Base-by-base conservation (phyloP, 2,113 vertebrate species). In the Tachysurus vachellii region DNA sequence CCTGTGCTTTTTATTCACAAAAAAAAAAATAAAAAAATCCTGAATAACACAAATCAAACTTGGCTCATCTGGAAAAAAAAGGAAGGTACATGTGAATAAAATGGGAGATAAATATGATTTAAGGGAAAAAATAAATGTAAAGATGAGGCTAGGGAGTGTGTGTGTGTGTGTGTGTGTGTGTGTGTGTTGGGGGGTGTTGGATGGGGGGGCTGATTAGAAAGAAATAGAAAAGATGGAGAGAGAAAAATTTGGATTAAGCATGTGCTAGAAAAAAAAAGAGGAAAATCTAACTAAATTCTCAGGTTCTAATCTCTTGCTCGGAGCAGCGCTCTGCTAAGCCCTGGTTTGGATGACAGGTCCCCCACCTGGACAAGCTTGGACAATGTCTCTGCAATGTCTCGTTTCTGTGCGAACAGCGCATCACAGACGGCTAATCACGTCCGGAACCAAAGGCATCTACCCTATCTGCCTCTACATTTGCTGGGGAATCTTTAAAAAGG, bases 291-390 rank as follows among this genome's bases (percentile, higher is more conserved):
- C 68, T 50, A 61, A 92, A 93, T 94, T 93, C 92, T 90, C 82
- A 91, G 94, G 93, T 94, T 92, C 93, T 95, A 95, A 96, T 96
- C 95, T 95, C 93, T 94, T 28, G 92, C 94, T 95, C 89, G 86
- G 90, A 95, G 94, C 94, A 36, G 93, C 88, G 93, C 94, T 89
- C 92, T 87, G 92, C 94, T 95, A 95, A 95, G 93, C 94, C 92
- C 90, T 92, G 94, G 94, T 95, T 95, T 91, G 92, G 92, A 93
- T 96, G 95, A 96, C 95, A 95, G 95, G 95, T 95, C 94, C 95
- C 93, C 95, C 95, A 95, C 95, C 95, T 95, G 95, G 95, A 96
- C 95, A 96, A 95, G 95, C 93, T 94, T 95, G 95, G 95, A 96
- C 95, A 95, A 95, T 95, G 94, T 95, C 94, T 94, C 93, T 86